Evolutionary conservation across 2,888 invertebrate species (phyloP), one percentile per base, ranked within the genome.

Genomic region (Bembecia ichneumoniformis): DNA sequence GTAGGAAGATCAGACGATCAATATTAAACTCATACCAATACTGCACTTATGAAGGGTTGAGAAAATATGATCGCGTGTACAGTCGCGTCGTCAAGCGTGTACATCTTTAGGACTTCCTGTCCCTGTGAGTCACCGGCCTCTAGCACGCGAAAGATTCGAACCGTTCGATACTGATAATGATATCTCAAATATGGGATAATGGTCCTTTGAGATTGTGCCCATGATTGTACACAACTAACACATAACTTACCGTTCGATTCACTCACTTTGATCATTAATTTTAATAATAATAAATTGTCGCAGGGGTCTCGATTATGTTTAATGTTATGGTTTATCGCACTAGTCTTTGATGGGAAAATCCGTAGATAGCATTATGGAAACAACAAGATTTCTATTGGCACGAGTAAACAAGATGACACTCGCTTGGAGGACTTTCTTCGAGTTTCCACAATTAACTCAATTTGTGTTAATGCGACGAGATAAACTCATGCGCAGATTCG

Each of bases 361-460:
- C 5, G 11, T 40, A 40, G 13, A 40, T 40, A 40, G n/a, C 40
- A 13, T 13, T 40, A 40, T 40, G 40, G 40, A 40, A 40, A 14
- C 13, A 40, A 13, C 40, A 40, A 40, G 40, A 40, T 40, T 40
- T 40, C 40, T 40, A 40, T 40, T 14, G 40, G 40, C 48, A 51
- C 28, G 46, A 49, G 51, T 49, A 51, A 51, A 49, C 51, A 51
- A 49, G 47, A 49, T 46, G 47, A 50, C 47, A 43, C 40, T 40
- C 40, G n/a, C n/a, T 13, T n/a, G 15, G 44, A 16, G 11, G 44
- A 54, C 71, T 76, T 70, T 73, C 71, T 55, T 66, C 59, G 56
- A 63, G 72, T 79, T 76, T 75, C 73, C 68, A 75, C 68, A 73
- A 79, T 78, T 79, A 81, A 66, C 64, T 68, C 67, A 69, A 74